Evolutionary conservation across 1,140 invertebrate species (phyloP).

Genomic region (Aplysia californica): DNA sequence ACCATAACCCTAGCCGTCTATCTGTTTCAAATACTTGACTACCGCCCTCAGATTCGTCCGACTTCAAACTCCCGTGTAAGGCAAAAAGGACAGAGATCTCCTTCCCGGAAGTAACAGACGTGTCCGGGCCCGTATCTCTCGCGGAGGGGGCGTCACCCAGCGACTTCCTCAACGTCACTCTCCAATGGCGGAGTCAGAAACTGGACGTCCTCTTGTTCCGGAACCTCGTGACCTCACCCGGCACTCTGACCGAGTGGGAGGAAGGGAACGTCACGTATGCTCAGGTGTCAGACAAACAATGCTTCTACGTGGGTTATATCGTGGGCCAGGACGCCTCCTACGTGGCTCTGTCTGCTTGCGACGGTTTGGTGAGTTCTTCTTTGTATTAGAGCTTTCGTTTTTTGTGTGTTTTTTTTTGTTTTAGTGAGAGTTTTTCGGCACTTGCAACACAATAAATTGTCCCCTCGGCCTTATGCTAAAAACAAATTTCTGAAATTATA

Average conservation of each 20-base stretch:
- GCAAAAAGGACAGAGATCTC: neutral
- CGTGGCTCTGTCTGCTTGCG: neutral
- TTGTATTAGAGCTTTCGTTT: no score
- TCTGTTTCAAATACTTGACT: no score
- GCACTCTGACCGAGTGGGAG: neutral
- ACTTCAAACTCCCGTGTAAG: neutral
- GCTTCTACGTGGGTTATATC: neutral
- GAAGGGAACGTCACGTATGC: neutral
- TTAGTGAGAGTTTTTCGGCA: no score
- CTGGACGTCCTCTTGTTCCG: neutral
- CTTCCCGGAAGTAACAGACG: neutral
- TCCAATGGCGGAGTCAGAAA: neutral
- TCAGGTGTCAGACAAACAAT: neutral
- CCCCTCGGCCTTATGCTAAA: no score
- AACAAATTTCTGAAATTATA: no score
- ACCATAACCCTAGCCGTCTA: no score
- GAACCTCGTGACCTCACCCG: neutral
- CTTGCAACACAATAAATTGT: no score
- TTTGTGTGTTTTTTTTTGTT: no score
- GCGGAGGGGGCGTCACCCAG: neutral
- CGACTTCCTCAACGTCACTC: neutral
- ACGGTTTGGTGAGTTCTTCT: neutral
- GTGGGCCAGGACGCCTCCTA: neutral
- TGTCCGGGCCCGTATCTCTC: neutral
- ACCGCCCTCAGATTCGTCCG: no score